phyloP scores from a whole-genome alignment of 64 coral and sea anemone genomes.

The Pachyseris speciosa region DNA sequence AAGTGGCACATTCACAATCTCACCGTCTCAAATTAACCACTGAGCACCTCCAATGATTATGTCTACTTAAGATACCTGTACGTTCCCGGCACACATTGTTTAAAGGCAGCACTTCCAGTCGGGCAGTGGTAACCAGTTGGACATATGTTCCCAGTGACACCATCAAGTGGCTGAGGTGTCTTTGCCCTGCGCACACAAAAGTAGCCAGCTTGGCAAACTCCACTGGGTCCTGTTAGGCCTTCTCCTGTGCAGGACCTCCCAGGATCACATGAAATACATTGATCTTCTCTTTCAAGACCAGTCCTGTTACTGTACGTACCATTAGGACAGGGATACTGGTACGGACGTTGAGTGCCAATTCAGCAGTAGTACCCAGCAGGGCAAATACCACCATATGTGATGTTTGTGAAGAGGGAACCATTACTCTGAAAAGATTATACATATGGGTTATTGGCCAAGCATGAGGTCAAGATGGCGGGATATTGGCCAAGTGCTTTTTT shows the following conservation, averaged over 20 bases:
- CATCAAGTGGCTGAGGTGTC: slow-evolving; percentile 87
- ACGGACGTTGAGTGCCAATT: slow-evolving; percentile 47
- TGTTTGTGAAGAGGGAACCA: slow-evolving; percentile 53
- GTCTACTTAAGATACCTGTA: slow-evolving; percentile 73
- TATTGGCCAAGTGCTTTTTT: too few relatives aligned
- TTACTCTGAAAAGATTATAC: slow-evolving; percentile 76
- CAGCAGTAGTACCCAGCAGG: slow-evolving; percentile 88
- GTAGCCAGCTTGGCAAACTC: slow-evolving; percentile 80
- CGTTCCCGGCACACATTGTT: slow-evolving; percentile 73
- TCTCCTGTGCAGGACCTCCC: slow-evolving; percentile 90
- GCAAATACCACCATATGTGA: slow-evolving; percentile 92
- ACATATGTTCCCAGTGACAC: slow-evolving; percentile 83
- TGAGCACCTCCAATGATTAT: background rate
- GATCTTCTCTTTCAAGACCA: slow-evolving; percentile 48
- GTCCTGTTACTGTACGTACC: slow-evolving; percentile 84
- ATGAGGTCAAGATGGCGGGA: too few relatives aligned
- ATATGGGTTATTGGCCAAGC: too few relatives aligned
- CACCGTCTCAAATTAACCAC: background rate
- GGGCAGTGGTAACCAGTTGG: slow-evolving; percentile 84
- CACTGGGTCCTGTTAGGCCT: slow-evolving; percentile 82
- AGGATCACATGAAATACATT: slow-evolving; percentile 77
- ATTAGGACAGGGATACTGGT: slow-evolving; percentile 77
- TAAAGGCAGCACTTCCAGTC: slow-evolving; percentile 54
- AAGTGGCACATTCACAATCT: background rate
- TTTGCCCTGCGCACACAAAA: slow-evolving; percentile 69